These are phyloP conservation scores for Myotis yumanensis DNA, from an alignment of 2,113 vertebrate genomes.

Conservation along the genomic window DNA sequence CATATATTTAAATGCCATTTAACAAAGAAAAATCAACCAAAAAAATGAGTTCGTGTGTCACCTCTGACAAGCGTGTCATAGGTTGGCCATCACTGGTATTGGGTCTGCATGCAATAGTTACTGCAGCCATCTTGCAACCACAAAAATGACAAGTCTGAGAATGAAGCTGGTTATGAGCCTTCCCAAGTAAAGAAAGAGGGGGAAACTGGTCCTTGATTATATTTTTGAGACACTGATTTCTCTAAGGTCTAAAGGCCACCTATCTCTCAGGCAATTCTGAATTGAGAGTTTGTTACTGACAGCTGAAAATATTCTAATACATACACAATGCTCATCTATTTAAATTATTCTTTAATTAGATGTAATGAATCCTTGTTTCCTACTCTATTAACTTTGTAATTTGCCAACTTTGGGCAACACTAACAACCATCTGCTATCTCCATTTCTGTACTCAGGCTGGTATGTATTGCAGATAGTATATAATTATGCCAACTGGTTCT, in stretches of 20 bases:
- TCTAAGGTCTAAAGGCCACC: not conserved
- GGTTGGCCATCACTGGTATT: too few species aligned
- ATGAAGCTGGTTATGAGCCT: not conserved
- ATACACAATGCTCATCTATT: not conserved
- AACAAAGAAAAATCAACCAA: too few species aligned
- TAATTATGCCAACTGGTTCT: not conserved
- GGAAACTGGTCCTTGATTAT: not conserved
- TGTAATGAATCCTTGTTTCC: not conserved
- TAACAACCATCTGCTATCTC: not conserved
- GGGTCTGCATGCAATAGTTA: not conserved
- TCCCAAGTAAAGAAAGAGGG: not conserved
- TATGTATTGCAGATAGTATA: not conserved
- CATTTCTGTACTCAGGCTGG: not conserved
- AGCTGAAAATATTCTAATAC: not conserved
- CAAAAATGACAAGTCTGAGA: not conserved
- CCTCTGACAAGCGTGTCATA: too few species aligned
- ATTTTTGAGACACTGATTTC: not conserved
- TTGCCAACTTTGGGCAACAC: not conserved
- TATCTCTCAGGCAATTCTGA: conserved; percentile 14
- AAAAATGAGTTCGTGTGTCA: too few species aligned
- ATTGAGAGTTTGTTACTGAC: not conserved
- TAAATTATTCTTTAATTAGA: not conserved
- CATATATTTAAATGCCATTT: too few species aligned
- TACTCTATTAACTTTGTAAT: not conserved
- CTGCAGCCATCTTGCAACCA: not conserved